A percentile compares a stretch with the other conserved stretches of the same genome.
Conservation (phyloP, 1,140 invertebrate genomes). For the Procambarus virginalis region DNA sequence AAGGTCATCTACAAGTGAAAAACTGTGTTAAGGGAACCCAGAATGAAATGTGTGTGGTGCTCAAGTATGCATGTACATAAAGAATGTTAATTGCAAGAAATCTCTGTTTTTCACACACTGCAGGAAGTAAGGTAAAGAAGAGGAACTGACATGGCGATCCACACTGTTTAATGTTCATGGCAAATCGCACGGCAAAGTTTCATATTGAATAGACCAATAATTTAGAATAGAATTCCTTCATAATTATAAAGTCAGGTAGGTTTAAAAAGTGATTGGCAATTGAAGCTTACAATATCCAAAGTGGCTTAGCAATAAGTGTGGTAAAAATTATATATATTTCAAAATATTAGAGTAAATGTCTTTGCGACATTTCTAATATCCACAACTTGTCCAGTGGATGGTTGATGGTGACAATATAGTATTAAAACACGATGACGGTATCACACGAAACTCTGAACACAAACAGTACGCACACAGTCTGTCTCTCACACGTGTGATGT, state of each 20-base stretch:
- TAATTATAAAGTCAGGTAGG: slow-evolving; percentile 37
- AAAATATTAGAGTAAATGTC: slow-evolving; percentile 35
- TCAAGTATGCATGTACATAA: no score
- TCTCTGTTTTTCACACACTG: neutral
- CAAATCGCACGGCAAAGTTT: slow-evolving; percentile 49
- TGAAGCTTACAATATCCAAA: slow-evolving; percentile 52
- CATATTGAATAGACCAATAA: slow-evolving; percentile 23
- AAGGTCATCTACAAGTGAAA: no score
- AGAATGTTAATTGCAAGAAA: no score
- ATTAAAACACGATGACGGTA: slow-evolving; percentile 25
- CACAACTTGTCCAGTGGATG: slow-evolving; percentile 14
- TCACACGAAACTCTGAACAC: slow-evolving; percentile 42
- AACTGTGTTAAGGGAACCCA: no score
- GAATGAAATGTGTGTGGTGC: no score
- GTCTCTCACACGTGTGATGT: neutral
- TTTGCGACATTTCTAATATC: slow-evolving; percentile 34
- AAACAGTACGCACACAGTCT: slow-evolving; percentile 30
- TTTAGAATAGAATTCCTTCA: slow-evolving; percentile 27
- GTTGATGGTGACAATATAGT: slow-evolving; percentile 41
- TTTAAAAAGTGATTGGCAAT: slow-evolving; percentile 41
- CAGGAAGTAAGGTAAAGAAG: slow-evolving; percentile 17
- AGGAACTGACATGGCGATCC: slow-evolving; percentile 19
- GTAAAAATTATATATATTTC: slow-evolving; percentile 39
- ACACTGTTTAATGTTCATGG: slow-evolving; percentile 49
- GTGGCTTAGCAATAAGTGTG: slow-evolving; percentile 46